These are phyloP conservation scores for Molorchus minor DNA, from an alignment of 2,888 invertebrate species.

Conservation along the genomic window DNA sequence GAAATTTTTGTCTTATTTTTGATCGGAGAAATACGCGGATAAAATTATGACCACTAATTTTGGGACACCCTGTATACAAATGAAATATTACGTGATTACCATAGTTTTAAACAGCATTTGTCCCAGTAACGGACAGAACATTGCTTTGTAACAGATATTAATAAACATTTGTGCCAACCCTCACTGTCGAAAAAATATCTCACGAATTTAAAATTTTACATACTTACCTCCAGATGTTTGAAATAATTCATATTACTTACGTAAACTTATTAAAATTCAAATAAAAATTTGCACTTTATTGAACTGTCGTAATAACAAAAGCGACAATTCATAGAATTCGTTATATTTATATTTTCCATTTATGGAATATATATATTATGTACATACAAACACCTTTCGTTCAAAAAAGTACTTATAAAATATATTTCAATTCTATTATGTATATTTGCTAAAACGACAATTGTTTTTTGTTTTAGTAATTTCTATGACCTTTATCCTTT, in stretches of 20 bases:
- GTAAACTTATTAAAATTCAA: slow-evolving; percentile 18
- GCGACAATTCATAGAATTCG: slow-evolving; percentile 18
- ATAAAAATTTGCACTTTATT: slow-evolving; percentile 9
- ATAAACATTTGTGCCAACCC: slow-evolving; percentile 32
- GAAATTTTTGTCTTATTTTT: too few relatives aligned
- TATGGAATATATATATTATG: neutral
- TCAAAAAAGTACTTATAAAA: neutral
- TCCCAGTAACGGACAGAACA: neutral
- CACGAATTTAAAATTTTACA: slow-evolving; percentile 26
- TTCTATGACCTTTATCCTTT: slow-evolving; percentile 16
- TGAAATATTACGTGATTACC: too few relatives aligned
- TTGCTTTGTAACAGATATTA: neutral
- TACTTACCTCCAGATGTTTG: slow-evolving; percentile 38
- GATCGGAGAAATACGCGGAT: too few relatives aligned
- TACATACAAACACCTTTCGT: slow-evolving; percentile 17
- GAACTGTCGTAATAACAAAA: slow-evolving; percentile 26
- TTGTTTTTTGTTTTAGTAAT: slow-evolving; percentile 11
- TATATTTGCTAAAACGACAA: slow-evolving; percentile 25
- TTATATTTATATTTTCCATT: neutral
- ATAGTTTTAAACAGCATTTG: neutral
- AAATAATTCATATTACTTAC: slow-evolving; percentile 37
- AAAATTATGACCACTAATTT: too few relatives aligned
- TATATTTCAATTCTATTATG: neutral
- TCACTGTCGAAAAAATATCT: slow-evolving; percentile 28
- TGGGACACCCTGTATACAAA: too few relatives aligned